Conservation (phyloP, 2,888 invertebrate species). For the Caenorhabditis zanzibari region DNA sequence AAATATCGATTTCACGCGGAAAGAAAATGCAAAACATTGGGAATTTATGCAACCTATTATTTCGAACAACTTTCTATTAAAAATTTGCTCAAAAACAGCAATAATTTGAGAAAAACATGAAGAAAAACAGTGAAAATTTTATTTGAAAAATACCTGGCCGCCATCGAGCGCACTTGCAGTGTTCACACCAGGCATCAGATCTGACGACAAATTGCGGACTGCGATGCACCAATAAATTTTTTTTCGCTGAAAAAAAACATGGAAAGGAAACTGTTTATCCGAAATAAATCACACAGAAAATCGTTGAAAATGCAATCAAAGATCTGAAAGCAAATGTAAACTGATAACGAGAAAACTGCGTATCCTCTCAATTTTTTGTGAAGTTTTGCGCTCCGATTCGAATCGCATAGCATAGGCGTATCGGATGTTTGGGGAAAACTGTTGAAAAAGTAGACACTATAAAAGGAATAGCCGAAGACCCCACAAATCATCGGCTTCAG, state of each 20-base stretch:
- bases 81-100: neutral
- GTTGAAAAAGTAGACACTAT: conserved; percentile 39
- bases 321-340: conserved; percentile 29
- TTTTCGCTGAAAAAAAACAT: neutral
- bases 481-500: conserved; percentile 15
- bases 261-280: neutral
- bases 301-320: neutral
- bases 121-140: neutral
- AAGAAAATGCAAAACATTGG: neutral
- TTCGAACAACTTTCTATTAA: too few relatives aligned
- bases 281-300: neutral
- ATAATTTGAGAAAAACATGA: neutral
- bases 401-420: conserved; percentile 40
- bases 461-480: conserved; percentile 9
- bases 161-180: conserved; percentile 35
- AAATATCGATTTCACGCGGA: conserved; percentile 15
- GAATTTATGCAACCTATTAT: neutral
- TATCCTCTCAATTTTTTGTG: conserved; percentile 43
- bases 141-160: conserved; percentile 23
- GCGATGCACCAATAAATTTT: neutral
- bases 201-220: conserved; percentile 42
- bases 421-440: conserved; percentile 54
- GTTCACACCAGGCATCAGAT: conserved; percentile 11
- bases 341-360: conserved; percentile 30
- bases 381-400: conserved; percentile 30